Percentiles rank a stretch among this genome's conserved stretches.
These are phyloP conservation scores for Spodoptera littoralis DNA, from an alignment of 2,888 invertebrate species.

Conservation along the genomic window DNA sequence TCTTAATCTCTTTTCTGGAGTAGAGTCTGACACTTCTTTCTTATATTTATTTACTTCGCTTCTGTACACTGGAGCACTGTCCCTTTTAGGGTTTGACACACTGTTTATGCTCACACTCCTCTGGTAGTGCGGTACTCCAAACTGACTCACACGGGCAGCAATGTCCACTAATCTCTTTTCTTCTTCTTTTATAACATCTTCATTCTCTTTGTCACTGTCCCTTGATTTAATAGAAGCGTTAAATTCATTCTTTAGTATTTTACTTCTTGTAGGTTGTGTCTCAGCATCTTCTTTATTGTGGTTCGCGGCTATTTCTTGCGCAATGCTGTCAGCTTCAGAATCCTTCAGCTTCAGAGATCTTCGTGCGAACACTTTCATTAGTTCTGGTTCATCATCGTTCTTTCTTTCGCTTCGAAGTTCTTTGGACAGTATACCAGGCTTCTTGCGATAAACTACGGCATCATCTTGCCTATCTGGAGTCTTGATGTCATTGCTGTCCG, in stretches of 20 bases:
- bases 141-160: constrained; percentile 82
- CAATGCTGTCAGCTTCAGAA: constrained; percentile 89
- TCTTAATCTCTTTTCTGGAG: constrained; percentile 84
- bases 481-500: constrained; percentile 81
- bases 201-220: constrained; percentile 93
- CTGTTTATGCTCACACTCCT: constrained; percentile 83
- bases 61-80: constrained; percentile 80
- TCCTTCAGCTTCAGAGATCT: constrained; percentile 94
- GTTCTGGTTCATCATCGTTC: constrained; percentile 92
- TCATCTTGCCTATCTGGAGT: constrained; percentile 82
- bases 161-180: constrained; percentile 82
- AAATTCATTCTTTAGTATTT: constrained; percentile 82
- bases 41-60: constrained; percentile 85
- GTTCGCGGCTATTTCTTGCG: constrained; percentile 87
- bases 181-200: constrained; percentile 73
- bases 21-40: constrained; percentile 86
- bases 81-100: constrained; percentile 78
- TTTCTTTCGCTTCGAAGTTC: constrained; percentile 80
- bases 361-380: constrained; percentile 94
- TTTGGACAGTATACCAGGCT: constrained; percentile 82
- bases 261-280: constrained; percentile 72
- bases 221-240: constrained; percentile 89
- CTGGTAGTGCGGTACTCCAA: constrained; percentile 82
- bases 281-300: constrained; percentile 71
- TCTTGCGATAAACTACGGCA: constrained; percentile 88